A percentile compares a stretch with the other conserved stretches of the same genome.
Conservation (phyloP, 2,797 vertebrate genomes). For the Melopsittacus undulatus region DNA sequence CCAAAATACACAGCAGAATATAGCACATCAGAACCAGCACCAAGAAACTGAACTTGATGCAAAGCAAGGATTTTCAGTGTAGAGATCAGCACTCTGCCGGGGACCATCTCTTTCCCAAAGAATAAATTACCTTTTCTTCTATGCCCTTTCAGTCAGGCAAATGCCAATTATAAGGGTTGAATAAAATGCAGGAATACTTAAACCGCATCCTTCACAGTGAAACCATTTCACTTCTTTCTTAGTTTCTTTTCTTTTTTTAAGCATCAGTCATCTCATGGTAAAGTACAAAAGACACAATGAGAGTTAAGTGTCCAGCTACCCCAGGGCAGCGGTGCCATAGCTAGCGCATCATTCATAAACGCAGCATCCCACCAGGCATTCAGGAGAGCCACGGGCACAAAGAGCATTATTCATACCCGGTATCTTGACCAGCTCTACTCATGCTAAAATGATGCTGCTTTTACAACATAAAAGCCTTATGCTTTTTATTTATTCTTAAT, state of each 20-base stretch:
- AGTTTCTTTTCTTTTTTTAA: neutral
- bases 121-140: neutral
- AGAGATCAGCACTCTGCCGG: neutral
- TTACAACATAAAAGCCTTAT: neutral
- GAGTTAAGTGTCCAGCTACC: neutral
- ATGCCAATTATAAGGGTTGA: neutral
- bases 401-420: fast-evolving
- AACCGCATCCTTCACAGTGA: neutral
- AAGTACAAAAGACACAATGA: neutral
- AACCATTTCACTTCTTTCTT: neutral
- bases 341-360: fast-evolving
- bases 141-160: neutral
- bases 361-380: neutral
- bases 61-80: neutral
- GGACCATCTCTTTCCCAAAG: neutral
- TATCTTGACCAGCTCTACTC: neutral
- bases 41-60: neutral
- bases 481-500: neutral
- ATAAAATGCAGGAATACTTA: neutral
- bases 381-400: neutral
- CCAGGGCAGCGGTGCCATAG: fast-evolving
- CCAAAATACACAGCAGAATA: neutral
- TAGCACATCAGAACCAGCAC: neutral
- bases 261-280: neutral
- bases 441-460: neutral